Base-by-base conservation (phyloP, 1,140 invertebrate genomes). In the Samia ricini region DNA sequence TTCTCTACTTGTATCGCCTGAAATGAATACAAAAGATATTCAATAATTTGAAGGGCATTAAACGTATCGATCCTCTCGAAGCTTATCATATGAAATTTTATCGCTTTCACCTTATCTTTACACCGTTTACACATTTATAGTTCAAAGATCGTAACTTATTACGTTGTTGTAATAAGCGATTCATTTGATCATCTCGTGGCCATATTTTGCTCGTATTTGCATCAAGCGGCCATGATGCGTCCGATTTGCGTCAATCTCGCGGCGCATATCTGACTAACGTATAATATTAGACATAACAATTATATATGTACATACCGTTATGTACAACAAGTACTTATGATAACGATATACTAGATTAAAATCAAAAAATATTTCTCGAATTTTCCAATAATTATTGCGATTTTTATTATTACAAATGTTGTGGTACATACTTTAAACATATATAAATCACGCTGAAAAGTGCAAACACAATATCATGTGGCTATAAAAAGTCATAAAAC, bases 171-270 rank as follows among this genome's bases (percentile, higher is more conserved):
- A 66, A 42, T 69, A 66, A 66, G 69, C 63, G 66, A 55, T 66
- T 71, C 65, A 71, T 71, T 54, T 62, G 63, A 72, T 56, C 58
- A 60, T 33, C 50, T 19, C 52, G 52, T 55, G 8, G 52, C 52
- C 21, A 24, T 42, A 42, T 42, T 15, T 42, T 42, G 12, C 33
- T 50, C 63, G 64, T 63, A 70, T 68, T 69, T 74, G 71, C 65
- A 64, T 64, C 60, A 20, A 64, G 60, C 60, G 64, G 59, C 65
- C 62, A 49, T 48, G 69, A 66, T 69, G 65, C 66, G 60, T 64
- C 57, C 36, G 42, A 71, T 72, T 74, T 74, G 59, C 77, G 74
- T 79, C 77, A 79, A 73, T 72, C 72, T 63, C 64, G 52, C 60
- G 33, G 63, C 57, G 68, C 63, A 71, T 57, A 23, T 70, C 64